phyloP scores from a whole-genome alignment of 2,797 vertebrate species.

The Aldrovandia affinis region DNA sequence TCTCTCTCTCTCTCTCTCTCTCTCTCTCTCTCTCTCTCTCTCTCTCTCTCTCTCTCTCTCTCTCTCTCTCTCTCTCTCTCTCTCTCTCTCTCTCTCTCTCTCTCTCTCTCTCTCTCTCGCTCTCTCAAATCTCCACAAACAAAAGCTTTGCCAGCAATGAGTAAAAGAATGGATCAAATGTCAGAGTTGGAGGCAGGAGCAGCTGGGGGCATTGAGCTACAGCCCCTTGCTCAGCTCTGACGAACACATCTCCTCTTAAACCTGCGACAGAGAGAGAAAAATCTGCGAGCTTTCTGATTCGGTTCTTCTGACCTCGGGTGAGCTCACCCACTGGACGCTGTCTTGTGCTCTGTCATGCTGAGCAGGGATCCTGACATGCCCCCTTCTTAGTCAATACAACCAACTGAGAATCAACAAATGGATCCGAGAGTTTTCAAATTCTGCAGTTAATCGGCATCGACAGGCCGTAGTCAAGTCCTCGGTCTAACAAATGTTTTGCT shows the following conservation, averaged over 20 bases:
- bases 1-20: too few species aligned
- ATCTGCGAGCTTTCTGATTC: background rate
- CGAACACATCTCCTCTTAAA: slow-evolving; percentile 41
- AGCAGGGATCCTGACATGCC: background rate
- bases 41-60: background rate
- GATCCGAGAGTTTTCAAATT: background rate
- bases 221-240: slow-evolving; percentile 41
- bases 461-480: background rate
- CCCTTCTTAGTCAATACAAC: background rate
- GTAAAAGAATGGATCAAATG: slow-evolving; percentile 39
- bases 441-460: background rate
- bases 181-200: slow-evolving; percentile 39
- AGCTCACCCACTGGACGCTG: background rate
- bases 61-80: background rate
- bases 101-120: background rate
- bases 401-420: too few species aligned
- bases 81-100: background rate
- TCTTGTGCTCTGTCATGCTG: background rate
- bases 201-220: slow-evolving; percentile 25
- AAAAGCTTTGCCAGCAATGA: slow-evolving; percentile 23
- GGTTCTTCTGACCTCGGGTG: background rate
- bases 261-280: background rate
- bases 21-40: background rate
- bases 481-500: background rate
- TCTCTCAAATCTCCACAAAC: background rate